Conservation (phyloP, 2,888 invertebrate genomes). For the Aspidiotus destructor region DNA sequence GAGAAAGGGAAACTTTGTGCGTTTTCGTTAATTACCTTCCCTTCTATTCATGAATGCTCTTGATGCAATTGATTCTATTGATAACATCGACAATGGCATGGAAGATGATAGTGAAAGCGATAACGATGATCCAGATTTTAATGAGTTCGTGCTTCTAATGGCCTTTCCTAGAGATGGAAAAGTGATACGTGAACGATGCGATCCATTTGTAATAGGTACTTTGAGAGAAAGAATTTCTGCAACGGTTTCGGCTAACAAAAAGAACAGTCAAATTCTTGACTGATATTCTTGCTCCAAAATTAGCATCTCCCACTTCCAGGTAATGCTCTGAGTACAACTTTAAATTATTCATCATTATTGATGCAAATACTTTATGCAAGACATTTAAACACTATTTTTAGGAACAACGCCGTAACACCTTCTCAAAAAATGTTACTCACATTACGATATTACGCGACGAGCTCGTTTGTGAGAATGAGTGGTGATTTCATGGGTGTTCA, state of each 20-base stretch:
- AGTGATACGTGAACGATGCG: neutral
- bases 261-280: neutral
- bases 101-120: neutral
- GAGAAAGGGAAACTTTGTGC: no score
- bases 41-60: no score
- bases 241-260: neutral
- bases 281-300: neutral
- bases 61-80: no score
- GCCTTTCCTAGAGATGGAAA: neutral
- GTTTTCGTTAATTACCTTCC: no score
- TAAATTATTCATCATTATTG: neutral
- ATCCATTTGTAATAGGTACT: neutral
- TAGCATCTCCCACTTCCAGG: neutral
- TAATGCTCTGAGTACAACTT: neutral
- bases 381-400: neutral
- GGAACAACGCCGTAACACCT: slow-evolving; percentile 8
- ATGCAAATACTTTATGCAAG: neutral
- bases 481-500: slow-evolving; percentile 12
- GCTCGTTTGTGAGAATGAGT: slow-evolving; percentile 1
- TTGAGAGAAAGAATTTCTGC: neutral
- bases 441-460: slow-evolving; percentile 14
- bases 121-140: neutral
- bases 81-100: no score
- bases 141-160: neutral
- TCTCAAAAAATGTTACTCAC: slow-evolving; percentile 15